phyloP scores from a whole-genome alignment of 2,888 invertebrate genomes.

The Cynaeus angustus region DNA sequence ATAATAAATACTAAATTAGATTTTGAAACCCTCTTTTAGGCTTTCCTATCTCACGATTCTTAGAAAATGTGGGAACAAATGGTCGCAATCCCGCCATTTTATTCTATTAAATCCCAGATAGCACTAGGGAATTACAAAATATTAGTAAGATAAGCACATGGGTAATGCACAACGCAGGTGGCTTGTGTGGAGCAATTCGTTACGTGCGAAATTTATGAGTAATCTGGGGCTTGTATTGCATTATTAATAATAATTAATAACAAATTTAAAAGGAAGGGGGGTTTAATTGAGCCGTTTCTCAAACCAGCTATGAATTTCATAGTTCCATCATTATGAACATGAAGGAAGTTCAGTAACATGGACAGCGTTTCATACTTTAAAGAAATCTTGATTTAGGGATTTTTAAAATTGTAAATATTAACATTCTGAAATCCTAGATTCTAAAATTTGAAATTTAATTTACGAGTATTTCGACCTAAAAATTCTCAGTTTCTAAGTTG shows the following conservation, averaged over 20 bases:
- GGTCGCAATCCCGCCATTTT: conserved; percentile 38
- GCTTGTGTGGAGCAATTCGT: conserved; percentile 19
- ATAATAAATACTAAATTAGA: conserved; percentile 42
- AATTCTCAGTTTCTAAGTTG: too few relatives aligned
- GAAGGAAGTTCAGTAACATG: too few relatives aligned
- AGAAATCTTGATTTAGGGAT: too few relatives aligned
- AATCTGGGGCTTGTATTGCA: neutral
- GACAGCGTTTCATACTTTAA: too few relatives aligned
- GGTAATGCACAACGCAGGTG: conserved; percentile 23
- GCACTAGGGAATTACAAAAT: conserved; percentile 39
- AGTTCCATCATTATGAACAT: too few relatives aligned
- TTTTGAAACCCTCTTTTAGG: conserved; percentile 21
- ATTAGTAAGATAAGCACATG: conserved; percentile 31
- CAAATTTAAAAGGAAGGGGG: neutral
- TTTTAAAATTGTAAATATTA: too few relatives aligned
- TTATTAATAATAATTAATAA: conserved; percentile 1
- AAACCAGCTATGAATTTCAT: too few relatives aligned
- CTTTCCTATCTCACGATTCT: neutral
- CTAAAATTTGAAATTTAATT: too few relatives aligned
- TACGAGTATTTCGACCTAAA: too few relatives aligned
- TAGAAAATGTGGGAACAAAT: conserved; percentile 41
- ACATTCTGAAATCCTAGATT: too few relatives aligned
- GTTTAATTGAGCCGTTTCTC: too few relatives aligned
- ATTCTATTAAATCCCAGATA: conserved; percentile 37
- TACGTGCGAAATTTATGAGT: conserved; percentile 4